Evolutionary conservation across 2,888 invertebrate species (phyloP).

Genomic region (Macropis europaea): DNA sequence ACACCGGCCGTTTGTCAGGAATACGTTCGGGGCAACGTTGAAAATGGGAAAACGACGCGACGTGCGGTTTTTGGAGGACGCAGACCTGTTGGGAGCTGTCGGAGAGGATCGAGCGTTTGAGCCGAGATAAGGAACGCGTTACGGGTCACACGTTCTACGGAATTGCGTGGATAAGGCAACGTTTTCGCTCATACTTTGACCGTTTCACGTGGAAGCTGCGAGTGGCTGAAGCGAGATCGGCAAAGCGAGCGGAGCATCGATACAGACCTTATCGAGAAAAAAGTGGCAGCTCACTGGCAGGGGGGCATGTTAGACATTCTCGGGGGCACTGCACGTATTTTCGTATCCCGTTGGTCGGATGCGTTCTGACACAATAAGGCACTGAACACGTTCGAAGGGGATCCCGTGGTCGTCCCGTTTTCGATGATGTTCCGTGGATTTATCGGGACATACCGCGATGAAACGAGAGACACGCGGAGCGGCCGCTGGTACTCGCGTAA

Average conservation of each 20-base stretch:
- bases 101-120: neutral
- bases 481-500: constrained; percentile 74
- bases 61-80: too few species aligned
- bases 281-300: constrained; percentile 40
- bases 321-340: constrained; percentile 22
- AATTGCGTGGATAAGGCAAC: neutral
- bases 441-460: constrained; percentile 27
- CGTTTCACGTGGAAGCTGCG: neutral
- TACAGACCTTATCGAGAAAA: constrained; percentile 58
- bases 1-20: neutral
- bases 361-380: constrained; percentile 2
- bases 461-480: constrained; percentile 59
- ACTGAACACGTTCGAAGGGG: constrained; percentile 19
- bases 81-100: neutral
- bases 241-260: neutral
- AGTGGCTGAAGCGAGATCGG: neutral
- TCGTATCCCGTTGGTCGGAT: constrained; percentile 8
- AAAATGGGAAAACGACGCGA: too few species aligned
- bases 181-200: neutral
- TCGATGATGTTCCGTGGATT: constrained; percentile 2
- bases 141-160: neutral
- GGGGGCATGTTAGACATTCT: constrained; percentile 43
- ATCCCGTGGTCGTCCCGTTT: neutral
- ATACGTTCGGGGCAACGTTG: too few species aligned
- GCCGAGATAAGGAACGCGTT: neutral